Base-by-base conservation (phyloP, 2,888 invertebrate species). In the Resseliella maxima region DNA sequence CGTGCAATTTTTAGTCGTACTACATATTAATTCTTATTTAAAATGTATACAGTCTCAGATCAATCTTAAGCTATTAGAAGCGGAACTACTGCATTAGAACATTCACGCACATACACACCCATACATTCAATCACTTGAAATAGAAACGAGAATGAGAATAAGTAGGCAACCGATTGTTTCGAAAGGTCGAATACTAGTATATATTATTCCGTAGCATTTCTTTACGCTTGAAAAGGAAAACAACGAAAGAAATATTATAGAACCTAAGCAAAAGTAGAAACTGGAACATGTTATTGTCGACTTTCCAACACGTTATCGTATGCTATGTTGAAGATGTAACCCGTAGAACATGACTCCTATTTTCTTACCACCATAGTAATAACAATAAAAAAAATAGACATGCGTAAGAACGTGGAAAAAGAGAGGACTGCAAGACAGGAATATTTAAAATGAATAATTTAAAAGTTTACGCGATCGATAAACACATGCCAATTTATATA, bases 201-300 rank as follows among this genome's bases (percentile, higher is more conserved):
- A 31, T 35, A 72, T 72, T 72, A 72, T 72, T 72, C 72, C 15
- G 31, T 5, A 35, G 72, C 72, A 72, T 72, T 72, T 72, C 31
- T 72, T 72, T 72, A 72, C 31, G 72, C 72, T 31, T 72, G 72
- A 31, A 72, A 41, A 41, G 12, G 12, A 12, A 41, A 41, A n/a
- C n/a, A n/a, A n/a, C n/a, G n/a, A 12, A 50, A 59, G 59, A n/a
- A 59, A 59, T 59, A 12, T 3, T 59, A 59, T 24, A 59, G 27
- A 59, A 18, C 27, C 24, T 2, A 2, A 5, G 21, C 24, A 50
- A 50, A 6, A 50, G 59, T 59, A 24, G n/a, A 59, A 59, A 27
- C 59, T 59, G 24, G 59, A 59, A 59, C 24, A 24, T 59, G 3
- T 8, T 50, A 8, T 5, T 41, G 12, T 41, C 41, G 41, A 8